Evolutionary conservation across 2,113 vertebrate genomes (phyloP), one percentile per base, ranked within the genome.

Genomic region (Corythornis vintsioides): DNA sequence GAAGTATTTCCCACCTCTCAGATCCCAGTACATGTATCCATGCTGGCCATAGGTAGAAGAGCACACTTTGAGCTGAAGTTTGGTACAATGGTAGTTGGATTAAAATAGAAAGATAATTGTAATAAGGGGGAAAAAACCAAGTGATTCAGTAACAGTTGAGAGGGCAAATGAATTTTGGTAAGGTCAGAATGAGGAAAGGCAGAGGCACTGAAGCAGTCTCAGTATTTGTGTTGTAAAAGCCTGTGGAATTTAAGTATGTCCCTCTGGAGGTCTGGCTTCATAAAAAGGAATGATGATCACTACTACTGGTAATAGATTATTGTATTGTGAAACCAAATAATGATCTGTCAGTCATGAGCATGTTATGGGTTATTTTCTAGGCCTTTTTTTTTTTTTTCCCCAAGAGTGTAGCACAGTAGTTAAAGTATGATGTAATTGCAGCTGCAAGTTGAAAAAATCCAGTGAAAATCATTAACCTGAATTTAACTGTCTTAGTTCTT

Each of bases 71-170:
- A 86, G 50, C 9, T 81, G 19, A 15, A 45, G 31, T 65, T 81
- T 11, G 14, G 26, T 69, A 42, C 2, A 11, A 10, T 16, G 55
- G 26, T 74, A 35, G 24, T 10, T 74, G 17, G 12, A 50, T 31
- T 76, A 13, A 70, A 70, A 52, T 25, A 47, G 47, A 22, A 45
- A 10, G 29, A 56, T 11, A 29, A 9, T 8, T 73, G 2, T 25
- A 15, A n/a, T 5, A 24, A 20, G 11, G 21, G 4, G 40, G 47
- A 53, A 35, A 1, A 48, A 0, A 13, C 3, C 5, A 48, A n/a
- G 6, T 72, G 26, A n/a, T 38, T 67, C 33, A 29, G 33, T 31
- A 67, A 21, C 15, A 61, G 40, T 16, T 66, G 47, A 78, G 33
- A 19, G 10, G 20, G 13, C 13, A 61, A 13, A 28, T 56, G 7